These are phyloP conservation scores for Drosophila jambulina DNA, from an alignment of 1,140 invertebrate species.

Conservation along the genomic window DNA sequence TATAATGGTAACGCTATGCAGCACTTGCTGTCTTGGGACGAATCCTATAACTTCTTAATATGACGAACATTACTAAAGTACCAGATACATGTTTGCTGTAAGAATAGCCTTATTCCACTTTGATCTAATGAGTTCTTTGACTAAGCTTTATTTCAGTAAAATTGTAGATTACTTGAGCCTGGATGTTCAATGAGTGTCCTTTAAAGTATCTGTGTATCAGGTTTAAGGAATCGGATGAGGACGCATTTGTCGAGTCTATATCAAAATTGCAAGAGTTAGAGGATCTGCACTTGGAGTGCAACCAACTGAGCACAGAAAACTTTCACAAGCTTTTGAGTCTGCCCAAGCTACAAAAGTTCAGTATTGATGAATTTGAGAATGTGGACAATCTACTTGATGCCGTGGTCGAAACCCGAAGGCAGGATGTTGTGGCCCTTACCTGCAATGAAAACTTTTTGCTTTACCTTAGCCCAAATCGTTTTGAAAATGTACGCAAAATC, in stretches of 20 bases:
- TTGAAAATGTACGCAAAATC: conserved; percentile 15
- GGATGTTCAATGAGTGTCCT: conserved; percentile 4
- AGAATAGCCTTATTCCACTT: not conserved
- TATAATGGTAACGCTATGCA: not conserved
- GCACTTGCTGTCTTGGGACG: not conserved
- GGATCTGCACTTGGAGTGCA: conserved; percentile 25
- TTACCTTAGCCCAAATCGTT: not conserved
- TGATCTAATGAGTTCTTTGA: too few species aligned
- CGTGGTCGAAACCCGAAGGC: not conserved
- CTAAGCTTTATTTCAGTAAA: conserved; percentile 5
- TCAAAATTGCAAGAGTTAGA: conserved; percentile 15
- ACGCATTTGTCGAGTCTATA: conserved; percentile 8
- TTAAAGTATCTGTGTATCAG: conserved; percentile 13
- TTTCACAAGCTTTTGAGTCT: conserved; percentile 4
- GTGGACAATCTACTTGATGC: not conserved
- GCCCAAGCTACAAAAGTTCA: conserved; percentile 27
- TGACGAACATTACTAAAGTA: conserved; percentile 3
- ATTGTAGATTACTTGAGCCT: conserved; percentile 28
- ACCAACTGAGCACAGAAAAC: conserved; percentile 10
- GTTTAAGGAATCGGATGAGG: conserved; percentile 10
- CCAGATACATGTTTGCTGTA: conserved; percentile 39
- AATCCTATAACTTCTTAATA: not conserved
- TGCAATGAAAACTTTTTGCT: conserved; percentile 36
- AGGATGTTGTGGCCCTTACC: conserved; percentile 10
- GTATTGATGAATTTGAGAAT: conserved; percentile 18